A percentile compares a stretch with the other conserved stretches of the same genome.
Evolutionary conservation across 2,888 invertebrate species (phyloP).

Genomic region (Argynnis bischoffii): DNA sequence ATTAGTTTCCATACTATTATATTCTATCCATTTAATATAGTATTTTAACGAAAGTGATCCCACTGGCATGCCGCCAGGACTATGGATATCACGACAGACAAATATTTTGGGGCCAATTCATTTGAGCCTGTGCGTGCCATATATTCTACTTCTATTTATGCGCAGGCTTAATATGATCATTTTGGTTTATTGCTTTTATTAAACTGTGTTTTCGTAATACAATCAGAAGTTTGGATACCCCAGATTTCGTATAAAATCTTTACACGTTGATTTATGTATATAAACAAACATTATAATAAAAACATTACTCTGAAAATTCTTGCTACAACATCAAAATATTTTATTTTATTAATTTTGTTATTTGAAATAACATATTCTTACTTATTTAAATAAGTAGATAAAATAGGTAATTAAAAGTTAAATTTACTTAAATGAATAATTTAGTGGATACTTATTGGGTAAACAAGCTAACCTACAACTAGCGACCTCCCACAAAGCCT

Average conservation of each 20-base stretch:
- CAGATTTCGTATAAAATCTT: neutral
- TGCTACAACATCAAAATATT: no score
- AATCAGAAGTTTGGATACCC: neutral
- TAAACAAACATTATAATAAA: neutral
- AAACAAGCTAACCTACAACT: no score
- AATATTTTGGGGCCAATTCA: conserved; percentile 77
- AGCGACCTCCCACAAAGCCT: no score
- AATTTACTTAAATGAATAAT: no score
- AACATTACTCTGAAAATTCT: neutral
- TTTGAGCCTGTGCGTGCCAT: conserved; percentile 62
- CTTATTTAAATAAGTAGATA: no score
- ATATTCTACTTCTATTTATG: conserved; percentile 73
- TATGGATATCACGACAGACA: conserved; percentile 64
- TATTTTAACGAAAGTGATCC: conserved; percentile 75
- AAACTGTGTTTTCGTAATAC: conserved; percentile 18
- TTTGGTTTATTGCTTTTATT: conserved; percentile 55
- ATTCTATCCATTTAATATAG: conserved; percentile 57
- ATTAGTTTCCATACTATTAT: conserved; percentile 42
- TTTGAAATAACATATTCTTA: no score
- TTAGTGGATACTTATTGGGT: no score
- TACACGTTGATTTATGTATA: neutral
- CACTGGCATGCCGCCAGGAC: conserved; percentile 69
- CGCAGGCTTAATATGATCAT: conserved; percentile 65
- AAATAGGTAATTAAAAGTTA: no score
- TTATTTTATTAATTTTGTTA: no score